These are phyloP conservation scores for Drosophila limbata DNA, from an alignment of 2,888 invertebrate species.

Conservation along the genomic window DNA sequence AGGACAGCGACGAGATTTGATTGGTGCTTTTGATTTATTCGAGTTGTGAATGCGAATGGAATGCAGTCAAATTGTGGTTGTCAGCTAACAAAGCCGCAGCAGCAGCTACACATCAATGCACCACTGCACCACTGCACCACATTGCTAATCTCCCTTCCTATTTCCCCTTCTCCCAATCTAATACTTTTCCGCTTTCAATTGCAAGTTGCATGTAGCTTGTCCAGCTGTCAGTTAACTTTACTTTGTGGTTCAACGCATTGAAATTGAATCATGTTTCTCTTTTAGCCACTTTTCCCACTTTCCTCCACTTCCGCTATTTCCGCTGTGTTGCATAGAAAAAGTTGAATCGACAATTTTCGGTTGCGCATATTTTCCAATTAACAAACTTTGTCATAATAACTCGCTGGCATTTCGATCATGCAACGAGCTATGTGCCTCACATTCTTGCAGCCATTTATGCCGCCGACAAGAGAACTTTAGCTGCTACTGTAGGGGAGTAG, in stretches of 20 bases:
- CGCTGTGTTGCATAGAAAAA: neutral
- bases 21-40: conserved; percentile 49
- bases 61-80: conserved; percentile 34
- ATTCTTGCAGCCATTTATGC: conserved; percentile 72
- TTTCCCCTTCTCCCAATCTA: too few relatives aligned
- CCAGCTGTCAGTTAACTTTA: conserved; percentile 4
- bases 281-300: neutral
- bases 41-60: conserved; percentile 27
- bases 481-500: neutral
- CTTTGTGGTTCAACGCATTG: conserved; percentile 1
- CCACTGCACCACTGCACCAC: conserved; percentile 1
- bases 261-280: conserved; percentile 29
- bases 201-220: conserved; percentile 2
- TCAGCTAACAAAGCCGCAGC: conserved; percentile 28
- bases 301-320: too few relatives aligned
- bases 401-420: conserved; percentile 72
- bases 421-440: conserved; percentile 69
- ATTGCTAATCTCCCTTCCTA: neutral
- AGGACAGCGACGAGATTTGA: conserved; percentile 21
- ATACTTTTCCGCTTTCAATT: neutral
- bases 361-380: conserved; percentile 76
- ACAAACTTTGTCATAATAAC: conserved; percentile 81
- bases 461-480: conserved; percentile 34
- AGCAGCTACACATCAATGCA: conserved; percentile 2
- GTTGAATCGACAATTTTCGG: conserved; percentile 50